phyloP scores from a whole-genome alignment of 1,140 invertebrate genomes.

The Bombus ignitus region DNA sequence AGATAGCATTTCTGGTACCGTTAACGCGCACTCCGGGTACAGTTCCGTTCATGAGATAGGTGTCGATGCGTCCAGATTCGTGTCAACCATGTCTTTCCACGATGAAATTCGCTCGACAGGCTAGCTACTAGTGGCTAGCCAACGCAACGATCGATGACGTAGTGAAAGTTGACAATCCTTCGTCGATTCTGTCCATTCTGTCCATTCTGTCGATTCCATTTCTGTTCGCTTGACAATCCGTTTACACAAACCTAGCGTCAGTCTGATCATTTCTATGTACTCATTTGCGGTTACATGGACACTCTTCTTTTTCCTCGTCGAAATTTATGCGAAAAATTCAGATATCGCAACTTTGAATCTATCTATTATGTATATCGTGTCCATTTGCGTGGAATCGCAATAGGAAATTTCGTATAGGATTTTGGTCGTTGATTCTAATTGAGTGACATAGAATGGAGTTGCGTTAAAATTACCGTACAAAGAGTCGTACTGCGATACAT shows the following conservation, averaged over 20 bases:
- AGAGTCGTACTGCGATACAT: too few relatives aligned
- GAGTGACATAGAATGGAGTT: too few relatives aligned
- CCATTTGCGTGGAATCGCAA: too few relatives aligned
- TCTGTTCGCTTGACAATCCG: background rate
- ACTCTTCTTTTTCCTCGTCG: too few relatives aligned
- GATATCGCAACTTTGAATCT: too few relatives aligned
- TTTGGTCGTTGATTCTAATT: too few relatives aligned
- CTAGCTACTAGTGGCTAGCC: background rate
- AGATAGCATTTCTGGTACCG: slow-evolving; percentile 61
- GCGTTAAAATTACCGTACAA: too few relatives aligned
- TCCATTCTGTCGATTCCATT: background rate
- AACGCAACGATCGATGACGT: background rate
- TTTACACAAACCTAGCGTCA: background rate
- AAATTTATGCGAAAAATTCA: too few relatives aligned
- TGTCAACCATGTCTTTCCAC: background rate
- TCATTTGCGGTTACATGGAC: too few relatives aligned
- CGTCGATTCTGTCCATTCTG: background rate
- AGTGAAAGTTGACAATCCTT: slow-evolving; percentile 15
- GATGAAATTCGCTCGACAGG: background rate
- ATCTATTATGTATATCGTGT: too few relatives aligned
- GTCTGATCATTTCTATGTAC: background rate
- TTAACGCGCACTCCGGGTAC: slow-evolving; percentile 35
- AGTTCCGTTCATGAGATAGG: slow-evolving; percentile 43
- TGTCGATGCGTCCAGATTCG: slow-evolving; percentile 15
- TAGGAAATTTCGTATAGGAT: too few relatives aligned